Percentiles rank a stretch among this genome's conserved stretches.
Evolutionary conservation across 2,888 invertebrate species (phyloP).

Genomic region (Diplolepis rosae): DNA sequence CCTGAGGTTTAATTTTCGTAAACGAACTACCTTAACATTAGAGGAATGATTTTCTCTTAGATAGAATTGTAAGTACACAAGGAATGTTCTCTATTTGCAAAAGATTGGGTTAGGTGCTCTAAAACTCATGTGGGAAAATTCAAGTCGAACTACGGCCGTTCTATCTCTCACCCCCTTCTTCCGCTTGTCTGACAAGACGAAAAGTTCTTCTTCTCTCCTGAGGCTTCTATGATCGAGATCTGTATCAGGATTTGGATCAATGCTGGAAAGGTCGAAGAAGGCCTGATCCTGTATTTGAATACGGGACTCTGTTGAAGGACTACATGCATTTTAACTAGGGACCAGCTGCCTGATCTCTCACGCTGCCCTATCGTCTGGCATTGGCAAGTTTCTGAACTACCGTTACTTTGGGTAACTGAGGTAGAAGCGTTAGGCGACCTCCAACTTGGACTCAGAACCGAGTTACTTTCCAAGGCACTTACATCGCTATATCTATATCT

Average conservation of each 20-base stretch:
- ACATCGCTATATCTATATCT: not conserved
- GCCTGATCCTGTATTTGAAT: slow-evolving; percentile 74
- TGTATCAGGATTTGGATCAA: slow-evolving; percentile 69
- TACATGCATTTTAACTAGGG: slow-evolving; percentile 74
- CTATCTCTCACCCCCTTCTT: slow-evolving; percentile 39
- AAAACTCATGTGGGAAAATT: slow-evolving; percentile 68
- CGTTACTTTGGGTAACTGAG: slow-evolving; percentile 53
- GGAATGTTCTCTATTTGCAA: not conserved
- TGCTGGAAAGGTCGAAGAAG: slow-evolving; percentile 67
- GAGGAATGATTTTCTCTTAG: too few relatives aligned
- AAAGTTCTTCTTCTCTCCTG: slow-evolving; percentile 67
- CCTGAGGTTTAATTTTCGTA: too few relatives aligned
- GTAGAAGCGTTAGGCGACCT: not conserved
- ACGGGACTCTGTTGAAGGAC: slow-evolving; percentile 68
- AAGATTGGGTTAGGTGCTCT: slow-evolving; percentile 42
- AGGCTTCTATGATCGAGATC: slow-evolving; percentile 56
- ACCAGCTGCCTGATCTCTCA: slow-evolving; percentile 71
- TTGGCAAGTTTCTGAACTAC: slow-evolving; percentile 72
- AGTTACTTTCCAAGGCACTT: not conserved
- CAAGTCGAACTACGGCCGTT: slow-evolving; percentile 58
- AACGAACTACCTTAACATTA: too few relatives aligned
- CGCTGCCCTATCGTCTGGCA: slow-evolving; percentile 66
- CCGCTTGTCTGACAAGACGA: slow-evolving; percentile 66
- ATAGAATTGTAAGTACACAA: not conserved
- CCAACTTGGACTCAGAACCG: not conserved